phyloP scores from a whole-genome alignment of 2,797 vertebrate species.

The Florisuga fusca region DNA sequence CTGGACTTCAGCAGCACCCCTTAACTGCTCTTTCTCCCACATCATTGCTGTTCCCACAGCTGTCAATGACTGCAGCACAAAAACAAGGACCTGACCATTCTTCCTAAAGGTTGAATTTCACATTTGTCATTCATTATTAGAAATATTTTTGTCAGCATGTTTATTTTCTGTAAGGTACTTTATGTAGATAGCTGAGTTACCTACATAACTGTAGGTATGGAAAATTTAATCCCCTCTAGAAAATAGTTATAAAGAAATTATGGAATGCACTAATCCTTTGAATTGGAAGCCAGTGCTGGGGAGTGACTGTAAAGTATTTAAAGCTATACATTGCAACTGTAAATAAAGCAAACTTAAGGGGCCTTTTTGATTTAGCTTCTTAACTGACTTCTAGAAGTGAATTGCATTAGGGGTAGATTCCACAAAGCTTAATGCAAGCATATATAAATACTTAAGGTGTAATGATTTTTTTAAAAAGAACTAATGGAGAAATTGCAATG shows the following conservation, averaged over 20 bases:
- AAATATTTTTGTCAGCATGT: not conserved
- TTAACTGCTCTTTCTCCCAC: not conserved
- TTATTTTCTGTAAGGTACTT: slow-evolving; percentile 5
- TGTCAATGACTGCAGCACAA: not conserved
- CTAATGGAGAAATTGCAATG: slow-evolving; percentile 49
- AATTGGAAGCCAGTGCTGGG: slow-evolving; percentile 56
- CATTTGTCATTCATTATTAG: not conserved
- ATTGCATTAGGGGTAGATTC: slow-evolving; percentile 62
- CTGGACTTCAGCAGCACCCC: not conserved
- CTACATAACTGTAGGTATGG: not conserved
- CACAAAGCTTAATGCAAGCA: slow-evolving; percentile 43
- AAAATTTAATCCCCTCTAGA: slow-evolving; percentile 11
- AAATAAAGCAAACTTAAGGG: slow-evolving; percentile 62
- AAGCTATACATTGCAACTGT: slow-evolving; percentile 63
- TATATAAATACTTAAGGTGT: slow-evolving; percentile 58
- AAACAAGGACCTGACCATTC: not conserved
- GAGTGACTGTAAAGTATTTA: slow-evolving; percentile 72
- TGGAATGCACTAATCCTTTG: slow-evolving; percentile 69
- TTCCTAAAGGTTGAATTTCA: not conserved
- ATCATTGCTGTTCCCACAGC: not conserved
- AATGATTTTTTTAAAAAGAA: slow-evolving; percentile 56
- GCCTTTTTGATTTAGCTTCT: slow-evolving; percentile 67
- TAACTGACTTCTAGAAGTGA: slow-evolving; percentile 62
- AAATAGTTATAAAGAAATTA: slow-evolving; percentile 44
- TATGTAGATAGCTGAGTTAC: not conserved